Evolutionary conservation across 2,113 vertebrate genomes (phyloP).

Genomic region (Mus pahari): DNA sequence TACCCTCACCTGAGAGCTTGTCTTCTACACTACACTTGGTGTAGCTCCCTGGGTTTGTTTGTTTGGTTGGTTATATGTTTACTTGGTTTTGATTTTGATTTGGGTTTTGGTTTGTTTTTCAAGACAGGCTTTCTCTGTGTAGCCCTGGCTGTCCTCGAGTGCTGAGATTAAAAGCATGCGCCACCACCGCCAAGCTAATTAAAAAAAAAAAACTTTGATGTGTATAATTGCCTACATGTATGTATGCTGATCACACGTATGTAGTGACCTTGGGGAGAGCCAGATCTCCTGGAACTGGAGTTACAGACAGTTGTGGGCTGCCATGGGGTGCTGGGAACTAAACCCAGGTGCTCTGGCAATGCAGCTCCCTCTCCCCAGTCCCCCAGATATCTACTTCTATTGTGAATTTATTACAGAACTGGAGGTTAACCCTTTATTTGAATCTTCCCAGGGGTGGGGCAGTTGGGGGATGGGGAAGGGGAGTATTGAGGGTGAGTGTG

Average conservation of each 20-base stretch:
- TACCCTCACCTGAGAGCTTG: not conserved
- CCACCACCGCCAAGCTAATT: not conserved
- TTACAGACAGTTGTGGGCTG: not conserved
- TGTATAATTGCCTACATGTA: not conserved
- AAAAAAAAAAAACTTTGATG: not conserved
- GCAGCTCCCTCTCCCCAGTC: too few relatives aligned
- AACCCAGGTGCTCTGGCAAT: not conserved
- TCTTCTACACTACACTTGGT: not conserved
- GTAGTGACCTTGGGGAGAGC: not conserved
- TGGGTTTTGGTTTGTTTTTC: not conserved
- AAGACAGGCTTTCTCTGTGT: not conserved
- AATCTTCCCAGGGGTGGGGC: not conserved
- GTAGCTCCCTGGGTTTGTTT: not conserved
- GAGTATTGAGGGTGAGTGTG: not conserved
- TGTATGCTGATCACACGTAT: not conserved
- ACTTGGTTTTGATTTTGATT: not conserved
- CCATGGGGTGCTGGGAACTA: not conserved
- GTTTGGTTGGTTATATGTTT: not conserved
- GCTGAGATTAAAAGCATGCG: not conserved
- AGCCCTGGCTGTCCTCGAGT: not conserved
- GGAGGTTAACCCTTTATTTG: not conserved
- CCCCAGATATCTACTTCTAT: not conserved
- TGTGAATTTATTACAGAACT: slow-evolving; percentile 6
- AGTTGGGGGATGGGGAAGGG: not conserved
- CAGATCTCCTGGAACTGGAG: not conserved